Evolutionary conservation across 2,888 invertebrate genomes (phyloP).

Genomic region (Colostygia pectinataria): DNA sequence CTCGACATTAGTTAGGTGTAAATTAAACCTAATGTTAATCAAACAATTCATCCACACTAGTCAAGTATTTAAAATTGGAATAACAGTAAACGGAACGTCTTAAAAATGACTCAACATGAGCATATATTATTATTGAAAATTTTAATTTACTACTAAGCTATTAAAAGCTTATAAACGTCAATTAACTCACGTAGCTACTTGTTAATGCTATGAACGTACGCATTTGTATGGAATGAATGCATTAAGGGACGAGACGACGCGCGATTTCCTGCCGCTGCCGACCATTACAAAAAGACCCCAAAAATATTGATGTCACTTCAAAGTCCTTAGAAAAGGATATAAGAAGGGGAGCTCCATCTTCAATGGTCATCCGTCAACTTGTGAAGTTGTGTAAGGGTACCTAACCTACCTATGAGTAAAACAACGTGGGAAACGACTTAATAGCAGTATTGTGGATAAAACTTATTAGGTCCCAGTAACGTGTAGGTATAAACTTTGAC

Average conservation of each 20-base stretch:
- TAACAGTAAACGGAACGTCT: neutral
- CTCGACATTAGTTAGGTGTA: too few relatives aligned
- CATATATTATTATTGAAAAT: slow-evolving; percentile 1
- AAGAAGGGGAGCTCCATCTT: slow-evolving; percentile 35
- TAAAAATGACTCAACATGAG: neutral
- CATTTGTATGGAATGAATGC: slow-evolving; percentile 40
- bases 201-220: slow-evolving; percentile 37
- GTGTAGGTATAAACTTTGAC: slow-evolving; percentile 30
- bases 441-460: slow-evolving; percentile 37
- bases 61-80: too few relatives aligned
- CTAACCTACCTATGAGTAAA: slow-evolving; percentile 23
- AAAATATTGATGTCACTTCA: slow-evolving; percentile 35
- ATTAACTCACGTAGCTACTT: slow-evolving; percentile 31
- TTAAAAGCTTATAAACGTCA: slow-evolving; percentile 32
- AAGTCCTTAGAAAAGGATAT: slow-evolving; percentile 30
- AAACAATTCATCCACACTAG: too few relatives aligned
- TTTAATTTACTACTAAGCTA: slow-evolving; percentile 9
- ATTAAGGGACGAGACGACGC: slow-evolving; percentile 39
- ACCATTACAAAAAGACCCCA: slow-evolving; percentile 37
- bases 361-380: slow-evolving; percentile 40
- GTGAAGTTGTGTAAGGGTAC: slow-evolving; percentile 30
- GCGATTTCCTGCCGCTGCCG: slow-evolving; percentile 40
- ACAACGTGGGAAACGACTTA: slow-evolving; percentile 43
- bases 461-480: slow-evolving; percentile 32
- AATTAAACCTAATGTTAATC: too few relatives aligned